phyloP scores from a whole-genome alignment of 2,888 invertebrate species.

The Rhagonycha fulva region DNA sequence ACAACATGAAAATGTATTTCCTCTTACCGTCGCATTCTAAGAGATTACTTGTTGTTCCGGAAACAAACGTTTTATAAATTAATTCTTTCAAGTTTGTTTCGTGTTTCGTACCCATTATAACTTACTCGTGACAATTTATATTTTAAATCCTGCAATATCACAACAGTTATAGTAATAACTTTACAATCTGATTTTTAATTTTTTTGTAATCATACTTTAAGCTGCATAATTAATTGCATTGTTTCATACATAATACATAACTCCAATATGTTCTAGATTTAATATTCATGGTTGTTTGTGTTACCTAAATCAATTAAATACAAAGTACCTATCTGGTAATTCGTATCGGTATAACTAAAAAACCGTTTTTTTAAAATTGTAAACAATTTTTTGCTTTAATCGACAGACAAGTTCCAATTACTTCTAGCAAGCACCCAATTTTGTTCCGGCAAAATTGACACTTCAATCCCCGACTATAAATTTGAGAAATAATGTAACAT shows the following conservation, averaged over 20 bases:
- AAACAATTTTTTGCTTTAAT: neutral
- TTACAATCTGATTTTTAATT: neutral
- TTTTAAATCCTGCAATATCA: conserved; percentile 20
- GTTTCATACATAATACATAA: neutral
- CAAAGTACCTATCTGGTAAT: neutral
- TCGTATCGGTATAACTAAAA: neutral
- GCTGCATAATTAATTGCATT: neutral
- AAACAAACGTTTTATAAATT: conserved; percentile 30
- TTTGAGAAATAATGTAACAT: neutral
- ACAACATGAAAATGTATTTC: conserved; percentile 21
- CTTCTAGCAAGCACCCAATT: neutral
- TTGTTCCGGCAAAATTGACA: neutral
- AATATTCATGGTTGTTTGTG: neutral
- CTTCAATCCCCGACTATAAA: neutral
- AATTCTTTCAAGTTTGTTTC: conserved; percentile 19
- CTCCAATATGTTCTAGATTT: neutral
- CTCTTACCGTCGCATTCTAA: conserved; percentile 18
- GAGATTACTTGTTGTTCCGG: conserved; percentile 26
- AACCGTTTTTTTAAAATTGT: neutral
- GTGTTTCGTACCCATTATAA: conserved; percentile 24
- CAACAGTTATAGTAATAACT: neutral
- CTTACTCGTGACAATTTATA: conserved; percentile 27
- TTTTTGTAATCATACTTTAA: neutral
- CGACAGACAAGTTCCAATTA: neutral
- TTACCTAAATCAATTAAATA: neutral